Conservation (phyloP, 1,140 invertebrate genomes). For the Hylaeus volcanicus region DNA sequence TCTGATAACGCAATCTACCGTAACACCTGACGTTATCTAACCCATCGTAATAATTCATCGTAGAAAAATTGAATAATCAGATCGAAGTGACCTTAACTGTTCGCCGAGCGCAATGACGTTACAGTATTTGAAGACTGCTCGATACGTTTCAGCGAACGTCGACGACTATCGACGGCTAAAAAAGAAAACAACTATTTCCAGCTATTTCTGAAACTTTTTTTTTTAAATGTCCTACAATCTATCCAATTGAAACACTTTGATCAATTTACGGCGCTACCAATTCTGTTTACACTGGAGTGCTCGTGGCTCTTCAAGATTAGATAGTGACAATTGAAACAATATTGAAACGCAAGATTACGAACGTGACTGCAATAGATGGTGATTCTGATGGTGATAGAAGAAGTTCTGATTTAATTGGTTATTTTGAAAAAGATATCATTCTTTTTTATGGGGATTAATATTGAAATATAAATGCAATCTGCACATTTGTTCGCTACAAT, state of each 20-base stretch:
- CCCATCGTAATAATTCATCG: neutral
- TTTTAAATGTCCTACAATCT: neutral
- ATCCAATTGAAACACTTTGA: neutral
- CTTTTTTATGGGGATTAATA: too few relatives aligned
- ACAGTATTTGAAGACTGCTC: neutral
- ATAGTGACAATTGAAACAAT: neutral
- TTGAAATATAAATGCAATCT: too few relatives aligned
- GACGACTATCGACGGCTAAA: too few relatives aligned
- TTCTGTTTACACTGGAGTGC: neutral
- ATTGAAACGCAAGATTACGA: neutral
- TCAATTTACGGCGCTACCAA: too few relatives aligned
- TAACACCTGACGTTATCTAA: neutral
- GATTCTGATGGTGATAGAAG: too few relatives aligned
- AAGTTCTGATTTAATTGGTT: too few relatives aligned
- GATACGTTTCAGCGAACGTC: neutral
- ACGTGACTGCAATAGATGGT: neutral
- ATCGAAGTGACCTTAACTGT: neutral
- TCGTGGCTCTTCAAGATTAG: constrained; percentile 4
- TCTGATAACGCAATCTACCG: constrained; percentile 1
- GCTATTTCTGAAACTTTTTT: neutral
- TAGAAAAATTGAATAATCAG: constrained; percentile 9
- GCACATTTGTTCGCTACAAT: too few relatives aligned
- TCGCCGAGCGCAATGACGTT: neutral
- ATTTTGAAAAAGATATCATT: too few relatives aligned
- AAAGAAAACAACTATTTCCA: neutral